These are phyloP conservation scores for Megalopta genalis DNA, from an alignment of 1,140 invertebrate genomes.

Conservation along the genomic window DNA sequence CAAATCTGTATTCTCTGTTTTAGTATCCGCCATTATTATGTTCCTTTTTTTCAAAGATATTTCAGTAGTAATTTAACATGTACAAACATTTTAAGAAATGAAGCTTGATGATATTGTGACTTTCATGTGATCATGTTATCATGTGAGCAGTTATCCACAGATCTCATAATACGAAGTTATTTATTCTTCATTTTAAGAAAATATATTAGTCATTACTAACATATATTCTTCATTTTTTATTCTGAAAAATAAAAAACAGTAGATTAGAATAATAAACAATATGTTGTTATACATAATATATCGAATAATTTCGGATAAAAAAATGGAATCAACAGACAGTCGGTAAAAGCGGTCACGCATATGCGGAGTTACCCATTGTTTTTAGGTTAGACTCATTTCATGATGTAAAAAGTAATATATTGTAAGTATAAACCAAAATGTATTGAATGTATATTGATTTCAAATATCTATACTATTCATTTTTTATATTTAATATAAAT, in stretches of 20 bases:
- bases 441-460: not conserved
- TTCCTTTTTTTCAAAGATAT: slow-evolving; percentile 14
- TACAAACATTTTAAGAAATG: slow-evolving; percentile 26
- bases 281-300: not conserved
- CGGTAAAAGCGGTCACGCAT: slow-evolving; percentile 9
- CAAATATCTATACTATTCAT: not conserved
- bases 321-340: slow-evolving; percentile 3
- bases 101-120: not conserved
- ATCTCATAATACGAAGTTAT: not conserved
- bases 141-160: slow-evolving; percentile 7
- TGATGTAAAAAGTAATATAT: not conserved
- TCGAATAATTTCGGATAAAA: not conserved
- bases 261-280: not conserved
- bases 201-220: slow-evolving; percentile 23
- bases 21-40: slow-evolving; percentile 54
- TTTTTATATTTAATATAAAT: not conserved
- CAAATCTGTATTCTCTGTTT: slow-evolving; percentile 18
- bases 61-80: slow-evolving; percentile 29
- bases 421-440: not conserved
- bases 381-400: slow-evolving; percentile 26
- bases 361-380: not conserved
- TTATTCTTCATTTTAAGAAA: not conserved
- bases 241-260: slow-evolving; percentile 24
- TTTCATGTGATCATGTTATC: slow-evolving; percentile 21
- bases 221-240: not conserved